Percentiles rank a stretch among this genome's conserved stretches.
Conservation (phyloP, 2,797 vertebrate genomes). For the Arremon brunneinucha region DNA sequence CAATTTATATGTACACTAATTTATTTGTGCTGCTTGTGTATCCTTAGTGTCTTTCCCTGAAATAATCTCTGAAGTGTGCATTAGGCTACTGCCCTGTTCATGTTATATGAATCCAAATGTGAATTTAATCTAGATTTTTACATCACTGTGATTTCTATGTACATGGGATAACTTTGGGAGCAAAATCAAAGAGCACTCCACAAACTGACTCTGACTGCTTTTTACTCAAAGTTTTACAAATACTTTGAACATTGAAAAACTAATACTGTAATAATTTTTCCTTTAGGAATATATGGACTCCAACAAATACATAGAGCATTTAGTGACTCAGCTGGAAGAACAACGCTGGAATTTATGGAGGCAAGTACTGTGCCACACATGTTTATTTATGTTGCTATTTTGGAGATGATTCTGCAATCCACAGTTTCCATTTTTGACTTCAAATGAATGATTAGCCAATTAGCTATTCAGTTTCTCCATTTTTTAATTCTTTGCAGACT, state of each 20-base stretch:
- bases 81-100: background rate
- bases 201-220: background rate
- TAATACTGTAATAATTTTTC: background rate
- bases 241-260: background rate
- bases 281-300: slow-evolving; percentile 88
- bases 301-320: slow-evolving; percentile 86
- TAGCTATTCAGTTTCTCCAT: background rate
- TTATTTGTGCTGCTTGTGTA: background rate
- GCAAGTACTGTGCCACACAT: slow-evolving; percentile 68
- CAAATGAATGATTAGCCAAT: background rate
- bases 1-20: background rate
- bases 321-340: slow-evolving; percentile 87
- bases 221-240: background rate
- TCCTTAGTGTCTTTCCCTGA: background rate
- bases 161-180: background rate
- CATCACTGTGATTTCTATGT: background rate
- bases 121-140: background rate
- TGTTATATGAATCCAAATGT: background rate
- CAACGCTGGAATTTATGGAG: slow-evolving; percentile 84
- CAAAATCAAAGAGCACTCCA: background rate
- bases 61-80: background rate
- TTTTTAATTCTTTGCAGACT: background rate
- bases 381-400: background rate
- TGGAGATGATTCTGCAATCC: background rate
- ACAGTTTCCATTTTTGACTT: background rate